Base-by-base conservation (phyloP, 2,797 vertebrate genomes). In the Spinus olivaceus region DNA sequence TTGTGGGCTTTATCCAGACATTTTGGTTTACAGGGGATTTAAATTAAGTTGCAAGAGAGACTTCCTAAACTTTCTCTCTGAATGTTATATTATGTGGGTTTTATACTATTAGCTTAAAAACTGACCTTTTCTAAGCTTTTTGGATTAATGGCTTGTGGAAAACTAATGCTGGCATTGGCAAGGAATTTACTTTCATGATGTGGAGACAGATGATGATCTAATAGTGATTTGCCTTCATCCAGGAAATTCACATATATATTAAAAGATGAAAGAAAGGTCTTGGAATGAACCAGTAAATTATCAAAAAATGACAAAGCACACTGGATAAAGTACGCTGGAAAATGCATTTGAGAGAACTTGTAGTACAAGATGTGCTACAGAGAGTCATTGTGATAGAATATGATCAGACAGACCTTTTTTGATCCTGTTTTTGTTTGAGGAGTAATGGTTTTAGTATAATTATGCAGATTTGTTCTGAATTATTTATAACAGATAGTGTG, bases 21-120 rank as follows among this genome's bases (percentile, higher is more conserved):
- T 94, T 95, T 95, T 91, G 67, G 69, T 72, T 79, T 91, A 76
- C 44, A 70, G 44, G 41, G 87, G 94, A 92, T 96, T 97, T 95
- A 94, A 96, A 95, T 95, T 93, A 94, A 91, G 73, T 92, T 95
- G 92, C 81, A 93, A 95, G 70, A 94, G 66, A 93, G 72, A 92
- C 91, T 95, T 96, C 91, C 89, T 95, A 94, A 93, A 95, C 59
- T 91, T 94, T 81, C 82, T 66, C 37, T 72, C 69, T 9, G 19
- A 88, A 92, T 65, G 66, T 78, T 88, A 74, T 81, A 87, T 54
- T 82, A 65, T 76, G 79, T 67, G 37, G 21, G 33, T n/a, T 95
- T 94, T 93, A 83, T 81, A 64, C 23, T 90, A 88, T 88, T 92
- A 69, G 57, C 82, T 95, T 92, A 56, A 90, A 90, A 92, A 87